These are phyloP conservation scores for Dasyurus viverrinus DNA, from an alignment of 2,113 vertebrate species.

Conservation along the genomic window DNA sequence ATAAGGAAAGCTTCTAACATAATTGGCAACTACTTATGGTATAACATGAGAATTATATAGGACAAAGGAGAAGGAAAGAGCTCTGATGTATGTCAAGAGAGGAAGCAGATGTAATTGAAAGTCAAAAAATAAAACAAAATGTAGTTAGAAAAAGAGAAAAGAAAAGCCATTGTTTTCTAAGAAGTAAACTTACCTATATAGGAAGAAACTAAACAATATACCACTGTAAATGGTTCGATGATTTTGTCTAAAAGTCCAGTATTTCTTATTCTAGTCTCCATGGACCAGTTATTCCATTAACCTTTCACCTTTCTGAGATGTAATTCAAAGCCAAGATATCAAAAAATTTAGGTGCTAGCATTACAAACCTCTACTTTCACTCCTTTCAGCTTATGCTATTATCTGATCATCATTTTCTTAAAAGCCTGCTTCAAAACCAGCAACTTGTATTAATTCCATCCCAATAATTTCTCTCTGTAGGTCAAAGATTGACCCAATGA, in stretches of 20 bases:
- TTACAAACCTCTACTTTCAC: background rate
- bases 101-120: background rate
- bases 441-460: background rate
- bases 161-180: background rate
- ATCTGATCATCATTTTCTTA: background rate
- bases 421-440: constrained; percentile 17
- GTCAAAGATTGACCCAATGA: background rate
- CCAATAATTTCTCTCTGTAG: background rate
- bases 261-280: background rate
- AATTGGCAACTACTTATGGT: background rate
- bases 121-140: background rate
- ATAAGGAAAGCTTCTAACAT: background rate
- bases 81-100: background rate
- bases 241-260: background rate
- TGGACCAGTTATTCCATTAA: background rate
- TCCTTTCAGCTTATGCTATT: background rate
- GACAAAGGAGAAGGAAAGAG: background rate
- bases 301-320: background rate
- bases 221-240: background rate
- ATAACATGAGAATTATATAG: background rate
- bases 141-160: background rate
- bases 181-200: background rate
- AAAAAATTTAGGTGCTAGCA: background rate
- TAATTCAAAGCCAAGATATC: background rate
- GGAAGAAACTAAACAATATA: background rate